phyloP scores from a whole-genome alignment of 2,888 invertebrate species.

The Temnothorax ravouxi region DNA sequence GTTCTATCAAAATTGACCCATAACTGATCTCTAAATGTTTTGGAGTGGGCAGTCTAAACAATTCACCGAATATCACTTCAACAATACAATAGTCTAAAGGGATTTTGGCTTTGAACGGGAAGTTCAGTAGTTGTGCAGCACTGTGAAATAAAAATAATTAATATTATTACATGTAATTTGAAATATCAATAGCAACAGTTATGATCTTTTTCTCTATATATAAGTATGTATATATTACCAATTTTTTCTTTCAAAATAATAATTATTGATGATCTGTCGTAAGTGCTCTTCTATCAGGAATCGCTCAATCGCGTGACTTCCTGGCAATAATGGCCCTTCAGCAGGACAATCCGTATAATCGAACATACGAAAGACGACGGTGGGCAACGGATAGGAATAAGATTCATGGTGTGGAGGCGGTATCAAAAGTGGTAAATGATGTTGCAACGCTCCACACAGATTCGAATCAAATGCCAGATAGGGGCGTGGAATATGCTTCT shows the following conservation, averaged over 20 bases:
- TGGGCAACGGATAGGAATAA: conserved; percentile 97
- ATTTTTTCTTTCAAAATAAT: conserved; percentile 96
- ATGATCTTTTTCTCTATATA: background rate
- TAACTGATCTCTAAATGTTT: conserved; percentile 97
- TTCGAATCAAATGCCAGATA: conserved; percentile 98
- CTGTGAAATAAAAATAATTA: conserved; percentile 83
- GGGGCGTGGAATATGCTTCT: conserved; percentile 97
- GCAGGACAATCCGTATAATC: conserved; percentile 98
- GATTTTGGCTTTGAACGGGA: conserved; percentile 97
- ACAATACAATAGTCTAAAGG: conserved; percentile 98
- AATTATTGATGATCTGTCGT: conserved; percentile 96
- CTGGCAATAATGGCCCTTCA: conserved; percentile 96
- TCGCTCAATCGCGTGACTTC: conserved; percentile 98
- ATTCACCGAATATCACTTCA: conserved; percentile 98
- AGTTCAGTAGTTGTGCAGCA: conserved; percentile 96
- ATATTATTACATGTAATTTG: conserved; percentile 32
- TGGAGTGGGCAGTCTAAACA: conserved; percentile 97
- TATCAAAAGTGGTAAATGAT: conserved; percentile 96
- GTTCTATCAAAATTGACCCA: conserved; percentile 97
- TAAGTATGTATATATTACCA: conserved; percentile 89
- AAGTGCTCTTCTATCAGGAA: conserved; percentile 99
- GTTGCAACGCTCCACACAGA: conserved; percentile 98
- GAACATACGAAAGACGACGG: conserved; percentile 98
- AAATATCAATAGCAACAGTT: background rate
- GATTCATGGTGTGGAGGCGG: conserved; percentile 97